Base-by-base conservation (phyloP, 2,113 vertebrate genomes). In the Raja brachyura region DNA sequence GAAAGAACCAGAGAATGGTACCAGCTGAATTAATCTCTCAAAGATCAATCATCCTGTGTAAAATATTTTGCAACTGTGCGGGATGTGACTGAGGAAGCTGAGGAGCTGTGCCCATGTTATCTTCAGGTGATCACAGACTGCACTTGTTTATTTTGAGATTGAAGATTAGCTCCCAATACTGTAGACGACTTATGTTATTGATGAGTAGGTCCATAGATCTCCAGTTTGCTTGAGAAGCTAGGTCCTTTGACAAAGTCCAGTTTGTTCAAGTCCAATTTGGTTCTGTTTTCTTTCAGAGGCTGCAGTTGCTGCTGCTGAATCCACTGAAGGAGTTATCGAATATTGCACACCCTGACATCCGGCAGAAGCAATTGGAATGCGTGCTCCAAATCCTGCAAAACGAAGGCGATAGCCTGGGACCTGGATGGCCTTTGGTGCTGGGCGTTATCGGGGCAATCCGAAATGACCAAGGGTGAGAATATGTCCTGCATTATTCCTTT, bases 371-470 rank as follows among this genome's bases (percentile, higher is more conserved):
- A 93, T 95, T 99, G 94, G 99, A 99, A 94, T 98, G 98, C 94
- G 98, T 99, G 59, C 94, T 99, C 88, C 99, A 99, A 95, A 99
- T 99, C 95, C 96, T 99, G 20, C 98, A 99, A 94, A 99, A 97
- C 94, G 98, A 99, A 94, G 99, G 98, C 28, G 98, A 99, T 95
- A 97, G 98, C 94, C 97, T 99, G 94, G 99, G 99, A 54, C 98
- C 98, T 68, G 98, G 98, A 7, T 99, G 99, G 99, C 99, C 99
- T 2, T 95, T 99, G 63, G 98, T 99, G 66, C 96, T 99, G 95
- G 98, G 98, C 92, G 99, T 99, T 93, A 99, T 99, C 95, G 99
- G 98, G 94, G 98, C 99, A 93, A 99, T 99, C 94, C 97, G 98
- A 95, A 99, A 97, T 94, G 98, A 99, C 96, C 98, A 99, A 95